A percentile compares a stretch with the other conserved stretches of the same genome.
Conservation (phyloP, 2,113 vertebrate species). For the Mobula birostris region DNA sequence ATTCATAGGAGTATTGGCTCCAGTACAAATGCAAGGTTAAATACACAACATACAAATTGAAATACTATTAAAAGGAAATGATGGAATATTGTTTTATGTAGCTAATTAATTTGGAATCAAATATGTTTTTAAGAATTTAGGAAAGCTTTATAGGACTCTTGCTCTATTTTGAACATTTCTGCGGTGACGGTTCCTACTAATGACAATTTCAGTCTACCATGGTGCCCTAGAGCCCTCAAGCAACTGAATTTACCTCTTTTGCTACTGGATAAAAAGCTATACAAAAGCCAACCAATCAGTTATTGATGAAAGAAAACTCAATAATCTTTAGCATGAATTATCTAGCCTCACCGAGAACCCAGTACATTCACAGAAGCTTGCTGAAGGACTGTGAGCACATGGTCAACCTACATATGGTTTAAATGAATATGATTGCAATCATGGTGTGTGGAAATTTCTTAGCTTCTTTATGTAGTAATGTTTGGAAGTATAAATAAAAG, state of each 20-base stretch:
- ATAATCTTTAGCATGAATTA: not conserved
- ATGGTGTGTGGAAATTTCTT: not conserved
- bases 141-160: not conserved
- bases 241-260: not conserved
- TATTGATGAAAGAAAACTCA: not conserved
- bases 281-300: not conserved
- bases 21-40: not conserved
- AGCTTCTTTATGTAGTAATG: not conserved
- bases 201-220: not conserved
- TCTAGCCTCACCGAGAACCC: not conserved
- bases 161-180: not conserved
- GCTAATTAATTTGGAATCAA: not conserved
- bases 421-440: not conserved
- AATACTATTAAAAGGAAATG: not conserved
- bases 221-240: not conserved
- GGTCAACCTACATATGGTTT: not conserved
- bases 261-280: not conserved
- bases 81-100: not conserved
- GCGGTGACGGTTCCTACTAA: not conserved
- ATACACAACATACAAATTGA: not conserved
- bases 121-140: not conserved
- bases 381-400: not conserved
- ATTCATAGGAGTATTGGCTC: not conserved
- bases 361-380: not conserved
- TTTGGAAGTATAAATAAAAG: not conserved